Base-by-base conservation (phyloP, 2,888 invertebrate species). In the Polymixis lichenea region DNA sequence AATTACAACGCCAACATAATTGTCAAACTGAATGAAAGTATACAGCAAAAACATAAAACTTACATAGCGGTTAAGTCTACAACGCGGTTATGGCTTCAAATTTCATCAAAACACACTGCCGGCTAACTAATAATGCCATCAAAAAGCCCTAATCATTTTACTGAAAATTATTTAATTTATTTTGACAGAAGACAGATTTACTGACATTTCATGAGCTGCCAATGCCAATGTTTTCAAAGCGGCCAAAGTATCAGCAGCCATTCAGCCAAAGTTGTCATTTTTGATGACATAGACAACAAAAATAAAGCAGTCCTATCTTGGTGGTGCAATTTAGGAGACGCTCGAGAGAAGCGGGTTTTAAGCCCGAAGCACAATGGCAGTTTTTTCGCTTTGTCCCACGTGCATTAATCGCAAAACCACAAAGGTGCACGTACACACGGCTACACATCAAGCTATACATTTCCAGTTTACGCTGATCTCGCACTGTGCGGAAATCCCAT, bases 141-240 rank as follows among this genome's bases (percentile, higher is more conserved):
- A 90, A 92, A 92, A 91, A 77, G 86, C 86, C 85, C 32, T 88
- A 87, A 90, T 91, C 91, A 89, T 87, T 68, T 46, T 0, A 55
- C 5, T 38, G 58, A 74, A 76, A 74, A 77, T 25, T 71, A 71
- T 38, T 61, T 62, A 64, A 67, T 62, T 77, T 67, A 82, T 75
- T 75, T 85, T 84, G 84, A 84, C 86, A 82, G 62, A 5, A 85
- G 84, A 84, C 86, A 82, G 66, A 2, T n/a, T 32, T 15, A 81
- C 60, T 81, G 75, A 80, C 78, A 60, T 61, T 38, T 38, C 38
- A 38, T 5, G 5, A 38, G 38, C 38, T 38, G 38, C 38, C 38
- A 38, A 38, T 38, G 38, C 15, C 1, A 43, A 46, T 46, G n/a
- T 72, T 61, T n/a, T 53, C 11, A 13, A 9, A 0, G 4, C 5